Base-by-base conservation (phyloP, 2,888 invertebrate species). In the Synergus laeviventris region DNA sequence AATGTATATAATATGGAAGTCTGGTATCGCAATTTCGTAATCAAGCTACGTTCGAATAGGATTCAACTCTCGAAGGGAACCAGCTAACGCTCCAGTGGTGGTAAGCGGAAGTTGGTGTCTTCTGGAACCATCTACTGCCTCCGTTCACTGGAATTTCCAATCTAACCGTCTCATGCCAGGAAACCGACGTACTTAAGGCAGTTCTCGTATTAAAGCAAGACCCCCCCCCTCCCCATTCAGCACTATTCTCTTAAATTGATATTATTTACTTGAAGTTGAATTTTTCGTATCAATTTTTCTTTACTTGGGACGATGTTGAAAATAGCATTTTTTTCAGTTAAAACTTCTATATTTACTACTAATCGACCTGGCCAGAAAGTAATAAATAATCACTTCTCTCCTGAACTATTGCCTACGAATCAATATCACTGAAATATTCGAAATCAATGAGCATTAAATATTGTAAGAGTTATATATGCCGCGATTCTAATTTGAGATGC, bases 1-100 rank as follows among this genome's bases (percentile, higher is more conserved):
- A 66, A 21, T 66, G 39, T 42, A 45, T 45, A 42, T 24, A 45
- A 66, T 66, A 45, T 16, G 42, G 24, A 66, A 66, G 42, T 24
- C 42, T 66, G 77, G 84, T 82, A 84, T 87, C 84, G 81, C 78
- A 84, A 85, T 84, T 83, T 83, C 81, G 83, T 83, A 85, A 87
- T 85, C 83, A 84, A 83, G 81, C 83, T 76, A 81, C 76, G 85
- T 80, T 86, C 82, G 87, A 87, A 87, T 87, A 86, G 86, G 84
- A 86, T 87, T 87, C 82, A 81, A 83, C 81, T 86, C 84, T 82
- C 82, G 80, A 74, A 81, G 84, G 83, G 77, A 78, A 82, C 80
- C 79, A 80, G 79, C 76, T 81, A 82, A 84, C 83, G 79, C 81
- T 79, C 74, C 80, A 81, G 82, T 76, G 81, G 81, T 80, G 82